phyloP scores from a whole-genome alignment of 2,113 vertebrate genomes.

The Acanthochromis polyacanthus region DNA sequence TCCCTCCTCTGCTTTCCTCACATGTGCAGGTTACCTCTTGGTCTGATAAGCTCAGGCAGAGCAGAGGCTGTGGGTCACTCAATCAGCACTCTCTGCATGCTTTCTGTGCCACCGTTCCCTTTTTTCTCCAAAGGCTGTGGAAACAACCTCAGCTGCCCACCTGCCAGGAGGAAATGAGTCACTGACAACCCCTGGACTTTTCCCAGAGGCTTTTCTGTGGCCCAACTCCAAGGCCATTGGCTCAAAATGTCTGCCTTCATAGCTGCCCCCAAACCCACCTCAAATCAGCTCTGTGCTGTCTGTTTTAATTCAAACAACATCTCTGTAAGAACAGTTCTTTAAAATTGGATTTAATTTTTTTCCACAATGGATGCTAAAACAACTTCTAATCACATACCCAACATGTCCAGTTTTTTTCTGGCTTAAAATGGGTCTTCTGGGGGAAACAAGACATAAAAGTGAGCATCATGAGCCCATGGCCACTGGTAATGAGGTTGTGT shows the following conservation, averaged over 20 bases:
- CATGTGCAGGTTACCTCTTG: constrained; percentile 64
- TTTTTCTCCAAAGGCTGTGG: constrained; percentile 51
- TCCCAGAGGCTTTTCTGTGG: constrained; percentile 42
- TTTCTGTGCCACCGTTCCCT: constrained; percentile 49
- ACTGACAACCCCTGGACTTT: constrained; percentile 59
- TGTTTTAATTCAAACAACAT: background rate
- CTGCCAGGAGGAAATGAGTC: constrained; percentile 70
- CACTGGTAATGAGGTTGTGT: no score
- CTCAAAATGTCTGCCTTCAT: constrained; percentile 33
- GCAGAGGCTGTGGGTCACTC: constrained; percentile 73
- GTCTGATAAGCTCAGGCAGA: constrained; percentile 70
- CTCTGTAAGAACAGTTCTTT: background rate
- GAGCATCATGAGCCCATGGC: no score
- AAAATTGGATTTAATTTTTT: background rate
- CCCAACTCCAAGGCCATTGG: constrained; percentile 31
- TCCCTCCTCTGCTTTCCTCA: constrained; percentile 54
- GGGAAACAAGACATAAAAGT: no score
- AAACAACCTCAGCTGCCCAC: constrained; percentile 54
- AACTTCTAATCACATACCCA: no score
- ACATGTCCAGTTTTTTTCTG: no score
- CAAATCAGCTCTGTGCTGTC: constrained; percentile 8
- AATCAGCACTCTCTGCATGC: constrained; percentile 79
- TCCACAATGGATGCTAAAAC: background rate
- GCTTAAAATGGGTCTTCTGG: no score
- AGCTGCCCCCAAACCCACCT: constrained; percentile 9